Percentiles rank a stretch among this genome's conserved stretches.
Conservation (phyloP, 2,888 invertebrate genomes). For the Patella ulyssiponensis region DNA sequence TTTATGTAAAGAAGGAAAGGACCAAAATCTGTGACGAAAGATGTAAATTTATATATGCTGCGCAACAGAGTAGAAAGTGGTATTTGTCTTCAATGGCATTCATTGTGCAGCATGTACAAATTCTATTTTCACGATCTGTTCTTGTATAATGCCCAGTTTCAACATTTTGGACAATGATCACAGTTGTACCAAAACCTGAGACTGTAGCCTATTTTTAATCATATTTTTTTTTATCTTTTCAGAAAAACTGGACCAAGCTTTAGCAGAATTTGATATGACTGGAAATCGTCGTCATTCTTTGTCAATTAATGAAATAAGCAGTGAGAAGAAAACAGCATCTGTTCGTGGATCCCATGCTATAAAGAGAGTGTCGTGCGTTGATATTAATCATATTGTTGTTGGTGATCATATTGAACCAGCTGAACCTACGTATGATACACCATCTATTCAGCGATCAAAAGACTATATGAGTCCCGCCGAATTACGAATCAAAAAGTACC, state of each 20-base stretch:
- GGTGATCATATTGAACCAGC: slow-evolving; percentile 19
- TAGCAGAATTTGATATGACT: slow-evolving; percentile 60
- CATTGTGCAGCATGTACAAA: too few relatives aligned
- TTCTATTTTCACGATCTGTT: too few relatives aligned
- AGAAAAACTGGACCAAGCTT: slow-evolving; percentile 69
- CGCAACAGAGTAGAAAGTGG: too few relatives aligned
- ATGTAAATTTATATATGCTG: too few relatives aligned
- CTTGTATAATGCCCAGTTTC: too few relatives aligned
- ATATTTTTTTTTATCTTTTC: slow-evolving; percentile 38
- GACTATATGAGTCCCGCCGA: slow-evolving; percentile 55
- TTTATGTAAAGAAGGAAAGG: too few relatives aligned
- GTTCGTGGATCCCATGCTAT: slow-evolving; percentile 83
- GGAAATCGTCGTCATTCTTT: slow-evolving; percentile 33
- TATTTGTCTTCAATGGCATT: too few relatives aligned
- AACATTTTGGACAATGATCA: too few relatives aligned
- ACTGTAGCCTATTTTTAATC: background rate
- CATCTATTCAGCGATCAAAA: slow-evolving; percentile 21
- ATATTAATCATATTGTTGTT: slow-evolving; percentile 47
- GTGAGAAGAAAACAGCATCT: slow-evolving; percentile 83
- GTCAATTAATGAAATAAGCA: slow-evolving; percentile 32
- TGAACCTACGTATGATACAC: slow-evolving; percentile 28
- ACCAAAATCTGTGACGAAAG: too few relatives aligned
- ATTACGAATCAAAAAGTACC: slow-evolving; percentile 53
- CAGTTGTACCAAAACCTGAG: too few relatives aligned
- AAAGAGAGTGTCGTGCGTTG: slow-evolving; percentile 61